Conservation (phyloP, 2,888 invertebrate genomes). For the Pyrocoelia pectoralis region DNA sequence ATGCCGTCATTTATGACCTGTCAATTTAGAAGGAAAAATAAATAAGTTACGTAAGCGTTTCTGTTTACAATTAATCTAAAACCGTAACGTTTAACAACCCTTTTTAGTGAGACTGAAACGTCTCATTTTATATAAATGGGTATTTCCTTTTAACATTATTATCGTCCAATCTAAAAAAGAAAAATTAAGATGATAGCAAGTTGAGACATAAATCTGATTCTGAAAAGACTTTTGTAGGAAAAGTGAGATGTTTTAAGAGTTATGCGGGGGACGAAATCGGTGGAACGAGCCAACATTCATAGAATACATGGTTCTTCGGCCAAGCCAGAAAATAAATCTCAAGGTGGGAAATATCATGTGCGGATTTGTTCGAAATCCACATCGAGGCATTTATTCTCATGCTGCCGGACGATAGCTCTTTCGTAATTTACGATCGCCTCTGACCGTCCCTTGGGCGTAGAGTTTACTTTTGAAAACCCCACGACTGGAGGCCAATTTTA, state of each 20-base stretch:
- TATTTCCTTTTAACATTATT: not conserved
- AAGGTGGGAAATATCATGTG: slow-evolving; percentile 54
- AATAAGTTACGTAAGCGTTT: too few relatives aligned
- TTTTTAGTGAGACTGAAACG: too few relatives aligned
- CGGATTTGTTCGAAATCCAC: slow-evolving; percentile 53
- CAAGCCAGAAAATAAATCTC: slow-evolving; percentile 45
- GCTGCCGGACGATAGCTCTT: slow-evolving; percentile 45
- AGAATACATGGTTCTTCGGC: slow-evolving; percentile 32
- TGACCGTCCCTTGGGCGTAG: slow-evolving; percentile 42
- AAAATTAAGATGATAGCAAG: slow-evolving; percentile 21
- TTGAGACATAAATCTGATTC: slow-evolving; percentile 22
- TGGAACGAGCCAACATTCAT: slow-evolving; percentile 22
- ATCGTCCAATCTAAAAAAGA: slow-evolving; percentile 12
- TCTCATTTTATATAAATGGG: too few relatives aligned
- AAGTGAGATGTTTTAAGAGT: slow-evolving; percentile 27
- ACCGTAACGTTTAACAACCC: too few relatives aligned
- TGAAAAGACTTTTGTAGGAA: slow-evolving; percentile 16
- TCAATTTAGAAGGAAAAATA: too few relatives aligned
- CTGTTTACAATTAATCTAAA: too few relatives aligned
- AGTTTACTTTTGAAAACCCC: slow-evolving; percentile 45
- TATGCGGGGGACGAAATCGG: slow-evolving; percentile 18
- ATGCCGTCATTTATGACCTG: too few relatives aligned
- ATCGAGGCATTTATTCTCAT: slow-evolving; percentile 49
- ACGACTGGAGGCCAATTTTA: slow-evolving; percentile 44
- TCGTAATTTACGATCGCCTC: slow-evolving; percentile 46